Evolutionary conservation across 2,888 invertebrate species (phyloP).

Genomic region (Amblyjoppa proteus): DNA sequence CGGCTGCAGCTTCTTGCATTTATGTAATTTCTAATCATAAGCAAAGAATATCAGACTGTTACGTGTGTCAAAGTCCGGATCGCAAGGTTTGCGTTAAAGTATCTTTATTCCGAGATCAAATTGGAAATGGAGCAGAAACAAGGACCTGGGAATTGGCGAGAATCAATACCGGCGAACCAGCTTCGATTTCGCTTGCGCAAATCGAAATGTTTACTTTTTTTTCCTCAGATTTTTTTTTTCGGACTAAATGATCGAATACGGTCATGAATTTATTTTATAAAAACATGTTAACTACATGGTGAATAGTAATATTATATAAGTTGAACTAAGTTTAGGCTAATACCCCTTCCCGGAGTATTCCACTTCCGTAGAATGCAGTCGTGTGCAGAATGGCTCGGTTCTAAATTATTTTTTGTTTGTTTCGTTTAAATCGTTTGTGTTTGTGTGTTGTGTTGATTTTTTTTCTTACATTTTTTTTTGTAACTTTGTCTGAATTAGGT

Average conservation of each 20-base stretch:
- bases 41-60: background rate
- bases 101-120: background rate
- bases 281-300: conserved; percentile 83
- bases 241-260: conserved; percentile 47
- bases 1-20: background rate
- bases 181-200: conserved; percentile 38
- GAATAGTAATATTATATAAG: conserved; percentile 70
- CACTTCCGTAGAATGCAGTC: conserved; percentile 69
- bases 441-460: conserved; percentile 32
- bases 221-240: background rate
- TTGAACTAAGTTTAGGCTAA: conserved; percentile 79
- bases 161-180: conserved; percentile 36
- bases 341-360: conserved; percentile 68
- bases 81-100: background rate
- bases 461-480: conserved; percentile 33
- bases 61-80: background rate
- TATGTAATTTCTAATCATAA: conserved; percentile 19
- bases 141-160: background rate
- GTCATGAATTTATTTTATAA: conserved; percentile 81
- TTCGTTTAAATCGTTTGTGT: conserved; percentile 22
- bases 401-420: conserved; percentile 72
- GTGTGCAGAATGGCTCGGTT: conserved; percentile 80
- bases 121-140: background rate
- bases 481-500: conserved; percentile 67
- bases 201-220: background rate